A percentile compares a stretch with the other conserved stretches of the same genome.
Conservation (phyloP, 37 sponge, comb jelly and placozoan species). For the Petrosia ficiformis region DNA sequence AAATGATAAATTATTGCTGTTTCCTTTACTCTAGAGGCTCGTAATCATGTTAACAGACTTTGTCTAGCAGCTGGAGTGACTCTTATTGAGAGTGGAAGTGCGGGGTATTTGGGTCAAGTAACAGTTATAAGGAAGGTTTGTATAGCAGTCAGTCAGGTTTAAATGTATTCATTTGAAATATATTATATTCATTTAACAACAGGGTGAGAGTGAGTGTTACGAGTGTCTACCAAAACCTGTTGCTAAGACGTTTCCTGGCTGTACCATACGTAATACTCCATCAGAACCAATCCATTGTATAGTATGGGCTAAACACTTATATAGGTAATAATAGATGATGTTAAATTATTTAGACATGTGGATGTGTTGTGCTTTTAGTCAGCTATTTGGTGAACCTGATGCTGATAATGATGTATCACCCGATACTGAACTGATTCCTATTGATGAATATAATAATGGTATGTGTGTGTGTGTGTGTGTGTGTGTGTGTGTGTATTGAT, state of each 20-base stretch:
- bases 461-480: too few relatives aligned
- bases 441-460: too few relatives aligned
- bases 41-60: slow-evolving; percentile 95
- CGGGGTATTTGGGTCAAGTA: slow-evolving; percentile 98
- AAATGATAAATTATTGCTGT: not conserved
- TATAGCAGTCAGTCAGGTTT: not conserved
- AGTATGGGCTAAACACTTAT: slow-evolving; percentile 99
- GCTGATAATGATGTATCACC: slow-evolving; percentile 97
- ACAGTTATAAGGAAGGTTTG: slow-evolving; percentile 87
- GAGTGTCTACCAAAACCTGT: slow-evolving; percentile 96
- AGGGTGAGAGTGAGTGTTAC: slow-evolving; percentile 96
- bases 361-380: slow-evolving; percentile 29
- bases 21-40: slow-evolving; percentile 54
- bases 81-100: slow-evolving; percentile 95
- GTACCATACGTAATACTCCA: slow-evolving; percentile 98
- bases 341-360: not conserved
- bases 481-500: not conserved
- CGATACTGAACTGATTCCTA: slow-evolving; percentile 54
- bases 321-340: slow-evolving; percentile 53
- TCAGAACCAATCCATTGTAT: slow-evolving; percentile 99
- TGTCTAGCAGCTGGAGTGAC: slow-evolving; percentile 96
- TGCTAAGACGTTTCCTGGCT: slow-evolving; percentile 91
- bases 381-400: slow-evolving; percentile 97
- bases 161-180: not conserved
- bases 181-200: not conserved